Conservation (phyloP, 2,113 vertebrate genomes). For the Clarias gariepinus region DNA sequence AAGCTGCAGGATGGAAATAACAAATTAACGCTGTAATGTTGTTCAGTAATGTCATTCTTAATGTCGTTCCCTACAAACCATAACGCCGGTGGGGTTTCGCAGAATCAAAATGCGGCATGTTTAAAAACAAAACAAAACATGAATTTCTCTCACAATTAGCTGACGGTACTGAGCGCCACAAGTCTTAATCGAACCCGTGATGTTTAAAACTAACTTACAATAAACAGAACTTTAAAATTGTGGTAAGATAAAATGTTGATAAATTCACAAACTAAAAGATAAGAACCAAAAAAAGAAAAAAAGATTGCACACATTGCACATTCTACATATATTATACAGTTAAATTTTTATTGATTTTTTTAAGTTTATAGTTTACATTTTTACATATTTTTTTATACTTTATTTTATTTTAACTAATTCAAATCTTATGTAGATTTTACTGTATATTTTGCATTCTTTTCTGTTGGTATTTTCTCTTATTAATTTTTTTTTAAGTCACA, state of each 20-base stretch:
- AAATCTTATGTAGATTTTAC: too few species aligned
- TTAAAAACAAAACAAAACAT: background rate
- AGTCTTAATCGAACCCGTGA: background rate
- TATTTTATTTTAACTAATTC: too few species aligned
- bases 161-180: background rate
- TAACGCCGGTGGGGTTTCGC: background rate
- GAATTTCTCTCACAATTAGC: background rate
- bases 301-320: background rate
- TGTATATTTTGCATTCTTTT: too few species aligned
- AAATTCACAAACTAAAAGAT: background rate
- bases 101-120: background rate
- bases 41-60: conserved; percentile 25
- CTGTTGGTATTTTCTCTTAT: too few species aligned
- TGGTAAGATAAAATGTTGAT: background rate
- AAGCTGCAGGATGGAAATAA: conserved; percentile 30
- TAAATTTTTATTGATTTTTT: too few species aligned
- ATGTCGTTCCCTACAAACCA: background rate
- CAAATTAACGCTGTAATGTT: conserved; percentile 23
- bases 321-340: too few species aligned
- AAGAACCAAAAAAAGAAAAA: background rate
- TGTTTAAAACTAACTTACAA: background rate
- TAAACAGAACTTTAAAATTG: background rate
- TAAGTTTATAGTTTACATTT: too few species aligned
- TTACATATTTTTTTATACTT: too few species aligned
- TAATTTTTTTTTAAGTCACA: too few species aligned